Evolutionary conservation across 2,888 invertebrate species (phyloP), one percentile per base, ranked within the genome.

Genomic region (Acronicta aceris): DNA sequence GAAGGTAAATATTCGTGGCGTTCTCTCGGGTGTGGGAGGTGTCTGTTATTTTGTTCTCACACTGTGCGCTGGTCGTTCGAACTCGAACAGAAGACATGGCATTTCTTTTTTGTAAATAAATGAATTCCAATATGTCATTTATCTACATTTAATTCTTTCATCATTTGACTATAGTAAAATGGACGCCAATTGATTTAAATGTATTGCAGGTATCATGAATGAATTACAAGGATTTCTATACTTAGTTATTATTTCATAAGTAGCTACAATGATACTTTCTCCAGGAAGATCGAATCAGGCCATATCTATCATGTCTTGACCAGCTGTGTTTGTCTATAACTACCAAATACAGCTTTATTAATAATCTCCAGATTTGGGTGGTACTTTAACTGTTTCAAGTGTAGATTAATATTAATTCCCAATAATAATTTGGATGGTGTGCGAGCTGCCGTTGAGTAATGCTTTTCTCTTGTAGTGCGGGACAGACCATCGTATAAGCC

Each of bases 391-490:
- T 62, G 63, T 68, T 69, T 51, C 48, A 48, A 67, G 43, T 60
- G 62, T 70, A 65, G 59, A 54, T 66, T 71, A 78, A 67, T 65
- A 61, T 48, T 49, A 63, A 74, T 71, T 71, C 76, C 61, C 48
- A 67, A 62, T 70, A 74, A 78, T 79, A 81, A 21, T 78, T 79
- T 71, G 70, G 45, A 78, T 80, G 83, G 86, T 89, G 88, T 90
- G 89, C 86, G 88, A 84, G 81, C 82, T 86, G 84, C 89, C 85
- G 90, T 91, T 94, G 88, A 94, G 92, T 85, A 92, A 83, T 91
- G 85, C 88, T 84, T 93, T 94, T 92, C 84, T 94, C 90, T 94
- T 92, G 88, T 94, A 94, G 94, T 83, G 79, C 83, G 87, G 86
- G 89, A 84, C 88, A 88, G 89, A 83, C 87, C 88, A 85, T 81